phyloP scores from a whole-genome alignment of 2,888 invertebrate genomes.

The Molorchus minor region DNA sequence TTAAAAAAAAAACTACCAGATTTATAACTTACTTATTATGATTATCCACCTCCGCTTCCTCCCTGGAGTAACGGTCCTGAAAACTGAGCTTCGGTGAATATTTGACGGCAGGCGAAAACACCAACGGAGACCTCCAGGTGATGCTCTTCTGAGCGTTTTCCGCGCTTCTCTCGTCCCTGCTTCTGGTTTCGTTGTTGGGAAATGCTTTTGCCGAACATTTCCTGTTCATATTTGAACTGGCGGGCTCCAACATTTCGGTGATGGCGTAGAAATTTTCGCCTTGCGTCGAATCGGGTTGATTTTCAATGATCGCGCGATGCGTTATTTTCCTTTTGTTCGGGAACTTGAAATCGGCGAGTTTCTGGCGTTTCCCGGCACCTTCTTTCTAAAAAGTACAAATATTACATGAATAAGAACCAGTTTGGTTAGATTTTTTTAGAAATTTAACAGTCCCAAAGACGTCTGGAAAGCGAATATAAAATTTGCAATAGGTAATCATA shows the following conservation, averaged over 20 bases:
- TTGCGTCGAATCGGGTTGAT: slow-evolving; percentile 9
- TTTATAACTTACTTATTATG: slow-evolving; percentile 19
- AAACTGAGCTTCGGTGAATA: slow-evolving; percentile 47
- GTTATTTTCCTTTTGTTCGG: slow-evolving; percentile 16
- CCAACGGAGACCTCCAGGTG: slow-evolving; percentile 56
- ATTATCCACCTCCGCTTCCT: slow-evolving; percentile 9
- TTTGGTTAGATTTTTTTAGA: no score
- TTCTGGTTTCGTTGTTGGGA: background rate
- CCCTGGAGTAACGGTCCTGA: background rate
- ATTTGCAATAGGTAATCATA: background rate
- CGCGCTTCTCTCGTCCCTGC: slow-evolving; percentile 29
- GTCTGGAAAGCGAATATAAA: no score
- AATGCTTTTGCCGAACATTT: no score
- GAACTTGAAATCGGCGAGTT: slow-evolving; percentile 15
- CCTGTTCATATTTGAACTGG: background rate
- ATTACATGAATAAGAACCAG: no score
- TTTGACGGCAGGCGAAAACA: slow-evolving; percentile 51
- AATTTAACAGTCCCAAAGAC: no score
- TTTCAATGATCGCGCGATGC: background rate
- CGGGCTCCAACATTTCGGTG: background rate
- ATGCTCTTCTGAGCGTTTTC: slow-evolving; percentile 42
- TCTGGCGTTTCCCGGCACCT: background rate
- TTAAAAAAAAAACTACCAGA: background rate
- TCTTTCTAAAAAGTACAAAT: background rate
- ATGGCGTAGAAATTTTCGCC: background rate